These are phyloP conservation scores for Okamejei kenojei DNA, from an alignment of 2,797 vertebrate species.

Conservation along the genomic window DNA sequence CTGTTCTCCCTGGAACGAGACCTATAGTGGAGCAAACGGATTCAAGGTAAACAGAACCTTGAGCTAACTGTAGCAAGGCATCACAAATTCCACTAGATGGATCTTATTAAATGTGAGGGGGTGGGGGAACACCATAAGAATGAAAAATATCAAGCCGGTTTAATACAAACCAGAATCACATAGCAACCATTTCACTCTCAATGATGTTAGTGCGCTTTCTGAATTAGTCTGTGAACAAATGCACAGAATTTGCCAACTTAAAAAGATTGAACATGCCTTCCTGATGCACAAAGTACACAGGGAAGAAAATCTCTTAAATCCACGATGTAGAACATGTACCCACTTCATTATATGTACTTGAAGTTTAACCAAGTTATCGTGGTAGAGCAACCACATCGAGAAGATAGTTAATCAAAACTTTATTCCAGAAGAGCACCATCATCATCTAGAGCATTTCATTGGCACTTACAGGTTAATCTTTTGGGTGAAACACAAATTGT, in stretches of 20 bases:
- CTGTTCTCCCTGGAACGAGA: constrained; percentile 32
- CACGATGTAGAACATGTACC: not conserved
- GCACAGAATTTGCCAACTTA: not conserved
- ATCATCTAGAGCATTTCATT: not conserved
- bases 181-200: not conserved
- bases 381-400: not conserved
- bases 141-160: not conserved
- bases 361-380: not conserved
- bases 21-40: not conserved
- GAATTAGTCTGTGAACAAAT: not conserved
- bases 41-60: not conserved
- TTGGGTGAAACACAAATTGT: not conserved
- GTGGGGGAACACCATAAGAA: not conserved
- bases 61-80: not conserved
- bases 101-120: not conserved
- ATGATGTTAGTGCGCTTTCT: not conserved
- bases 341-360: not conserved
- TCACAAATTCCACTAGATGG: not conserved
- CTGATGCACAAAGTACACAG: not conserved
- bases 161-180: not conserved
- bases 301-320: not conserved
- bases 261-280: not conserved
- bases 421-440: not conserved
- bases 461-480: not conserved
- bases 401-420: not conserved